Base-by-base conservation (phyloP, 2,113 vertebrate species). In the Lanius collurio region DNA sequence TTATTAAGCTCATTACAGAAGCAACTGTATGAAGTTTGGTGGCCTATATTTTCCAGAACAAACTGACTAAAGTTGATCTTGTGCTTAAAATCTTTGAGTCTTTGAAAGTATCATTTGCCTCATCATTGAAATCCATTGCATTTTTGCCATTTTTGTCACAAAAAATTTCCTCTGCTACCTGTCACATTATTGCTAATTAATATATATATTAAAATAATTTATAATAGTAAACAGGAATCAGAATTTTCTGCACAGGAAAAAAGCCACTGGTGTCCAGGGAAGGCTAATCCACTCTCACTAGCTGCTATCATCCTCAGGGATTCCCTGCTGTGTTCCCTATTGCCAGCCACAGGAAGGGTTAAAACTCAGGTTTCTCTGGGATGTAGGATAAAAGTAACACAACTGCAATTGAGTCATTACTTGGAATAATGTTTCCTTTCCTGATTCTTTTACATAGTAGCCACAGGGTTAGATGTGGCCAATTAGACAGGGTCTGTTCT, bases 1-100 rank as follows among this genome's bases (percentile, higher is more conserved):
- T 94, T 93, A 88, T 88, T 88, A 88, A 47, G 71, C 71, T 93
- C 53, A 71, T 89, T 90, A 80, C 26, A 74, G 49, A 90, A 94
- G 42, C 14, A 1, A 60, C 44, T 64, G 17, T 62, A 39, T 74
- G 56, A 95, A 88, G 35, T 86, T 76, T 86, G 22, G 23, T 68
- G 56, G 37, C 79, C 85, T 94, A 70, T 44, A 86, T 89, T 92
- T 96, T 94, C 35, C 50, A 83, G 67, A 76, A 82, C 19, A 79
- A 78, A 59, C 71, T 70, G 46, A 46, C 21, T 67, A 24, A 59
- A 26, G 42, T 30, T 95, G 70, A 69, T n/a, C 24, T 27, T 39
- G 15, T 11, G 4, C 46, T 77, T 85, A 69, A 79, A 83, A 50
- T 39, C 39, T 64, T 39, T 28, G 44, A 68, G 15, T 55, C 22